A percentile compares a stretch with the other conserved stretches of the same genome.
Conservation (phyloP, 2,113 vertebrate species). For the Halcyon malimbica region DNA sequence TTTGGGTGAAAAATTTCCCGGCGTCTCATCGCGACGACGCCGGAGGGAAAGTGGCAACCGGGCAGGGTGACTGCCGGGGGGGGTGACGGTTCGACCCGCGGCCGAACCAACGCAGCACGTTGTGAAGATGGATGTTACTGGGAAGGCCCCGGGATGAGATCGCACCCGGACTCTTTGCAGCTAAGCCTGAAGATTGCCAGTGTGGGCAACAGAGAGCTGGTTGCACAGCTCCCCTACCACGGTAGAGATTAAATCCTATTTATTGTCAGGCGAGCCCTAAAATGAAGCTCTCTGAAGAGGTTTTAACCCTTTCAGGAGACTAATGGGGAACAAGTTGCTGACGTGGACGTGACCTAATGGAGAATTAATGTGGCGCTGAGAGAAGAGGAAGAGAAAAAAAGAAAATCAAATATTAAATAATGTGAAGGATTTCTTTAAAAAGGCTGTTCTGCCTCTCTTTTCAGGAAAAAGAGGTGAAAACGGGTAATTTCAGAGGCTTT, state of each 20-base stretch:
- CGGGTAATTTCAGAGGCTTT: not conserved
- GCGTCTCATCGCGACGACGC: rapidly evolving
- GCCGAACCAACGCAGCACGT: rapidly evolving
- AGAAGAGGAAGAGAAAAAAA: not conserved
- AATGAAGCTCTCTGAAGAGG: not conserved
- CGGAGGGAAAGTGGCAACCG: not conserved
- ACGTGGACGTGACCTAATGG: not conserved
- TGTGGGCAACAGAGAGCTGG: not conserved
- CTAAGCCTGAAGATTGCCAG: not conserved
- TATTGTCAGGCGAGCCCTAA: not conserved
- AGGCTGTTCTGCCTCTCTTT: not conserved
- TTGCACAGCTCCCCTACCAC: not conserved
- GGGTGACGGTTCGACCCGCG: no score
- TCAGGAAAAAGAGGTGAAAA: not conserved
- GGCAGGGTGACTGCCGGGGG: not conserved
- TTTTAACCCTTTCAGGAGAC: not conserved
- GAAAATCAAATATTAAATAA: not conserved
- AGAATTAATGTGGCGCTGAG: not conserved
- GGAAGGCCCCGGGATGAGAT: not conserved
- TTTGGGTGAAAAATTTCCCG: not conserved
- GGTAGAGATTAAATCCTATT: not conserved
- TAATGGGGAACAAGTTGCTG: not conserved
- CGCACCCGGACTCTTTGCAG: not conserved
- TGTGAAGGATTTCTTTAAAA: not conserved
- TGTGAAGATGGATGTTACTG: not conserved